These are phyloP conservation scores for Allobates femoralis DNA, from an alignment of 2,797 vertebrate genomes.

Conservation along the genomic window DNA sequence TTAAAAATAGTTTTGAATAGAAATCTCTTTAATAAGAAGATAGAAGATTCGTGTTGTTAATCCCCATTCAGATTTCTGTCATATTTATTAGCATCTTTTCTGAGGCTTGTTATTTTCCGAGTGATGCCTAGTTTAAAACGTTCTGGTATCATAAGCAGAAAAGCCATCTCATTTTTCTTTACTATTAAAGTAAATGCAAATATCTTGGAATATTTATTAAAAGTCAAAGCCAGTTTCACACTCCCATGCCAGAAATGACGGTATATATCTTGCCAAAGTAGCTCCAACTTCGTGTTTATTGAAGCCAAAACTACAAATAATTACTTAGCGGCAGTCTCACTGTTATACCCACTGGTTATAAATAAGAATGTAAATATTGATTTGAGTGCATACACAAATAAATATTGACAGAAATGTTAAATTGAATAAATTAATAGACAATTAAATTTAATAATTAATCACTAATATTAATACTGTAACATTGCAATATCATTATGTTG, in stretches of 20 bases:
- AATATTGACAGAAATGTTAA: neutral
- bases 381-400: neutral
- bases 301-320: constrained; percentile 49
- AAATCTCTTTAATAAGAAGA: constrained; percentile 40
- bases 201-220: constrained; percentile 62
- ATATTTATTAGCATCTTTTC: constrained; percentile 65
- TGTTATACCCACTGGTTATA: neutral
- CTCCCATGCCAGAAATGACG: constrained; percentile 51
- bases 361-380: neutral
- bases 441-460: too few relatives aligned
- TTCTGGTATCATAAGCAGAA: constrained; percentile 63
- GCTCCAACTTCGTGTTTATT: constrained; percentile 51
- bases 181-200: constrained; percentile 61
- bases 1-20: constrained; percentile 35
- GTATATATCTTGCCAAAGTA: constrained; percentile 31
- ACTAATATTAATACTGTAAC: too few relatives aligned
- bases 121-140: constrained; percentile 64
- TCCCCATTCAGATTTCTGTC: constrained; percentile 66
- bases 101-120: constrained; percentile 64
- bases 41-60: constrained; percentile 63
- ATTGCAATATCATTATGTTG: too few relatives aligned
- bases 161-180: constrained; percentile 66
- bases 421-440: too few relatives aligned
- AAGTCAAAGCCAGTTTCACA: constrained; percentile 62
- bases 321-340: neutral